Evolutionary conservation across 2,888 invertebrate species (phyloP).

Genomic region (Scaptomyza tumidula): DNA sequence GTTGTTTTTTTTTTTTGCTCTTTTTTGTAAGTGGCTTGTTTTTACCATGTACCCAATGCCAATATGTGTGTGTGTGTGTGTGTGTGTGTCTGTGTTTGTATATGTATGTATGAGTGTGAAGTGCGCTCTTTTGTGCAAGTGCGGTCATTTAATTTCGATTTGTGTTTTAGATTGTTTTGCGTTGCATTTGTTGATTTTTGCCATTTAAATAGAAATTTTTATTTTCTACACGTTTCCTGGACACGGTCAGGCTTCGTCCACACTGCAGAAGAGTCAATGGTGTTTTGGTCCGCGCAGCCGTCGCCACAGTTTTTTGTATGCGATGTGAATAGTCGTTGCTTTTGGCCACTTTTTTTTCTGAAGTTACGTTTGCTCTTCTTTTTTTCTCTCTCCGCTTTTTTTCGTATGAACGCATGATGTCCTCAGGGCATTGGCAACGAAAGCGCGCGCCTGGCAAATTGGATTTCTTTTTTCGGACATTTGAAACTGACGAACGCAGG

Average conservation of each 20-base stretch:
- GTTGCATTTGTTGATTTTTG: constrained; percentile 81
- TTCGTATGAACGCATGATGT: constrained; percentile 70
- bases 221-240: constrained; percentile 75
- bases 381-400: constrained; percentile 30
- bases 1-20: not conserved
- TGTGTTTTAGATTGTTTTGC: constrained; percentile 82
- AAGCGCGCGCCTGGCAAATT: constrained; percentile 67
- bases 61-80: constrained; percentile 38
- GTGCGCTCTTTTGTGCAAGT: constrained; percentile 77
- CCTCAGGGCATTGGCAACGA: constrained; percentile 67
- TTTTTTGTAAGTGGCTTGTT: constrained; percentile 60
- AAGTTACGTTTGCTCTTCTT: constrained; percentile 9
- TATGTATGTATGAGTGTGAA: constrained; percentile 39
- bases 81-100: constrained; percentile 25
- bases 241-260: constrained; percentile 43
- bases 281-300: constrained; percentile 44
- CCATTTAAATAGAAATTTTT: constrained; percentile 79
- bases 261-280: constrained; percentile 4
- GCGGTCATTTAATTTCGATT: constrained; percentile 83
- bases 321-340: constrained; percentile 26
- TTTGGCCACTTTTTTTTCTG: constrained; percentile 19
- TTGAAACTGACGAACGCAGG: constrained; percentile 64
- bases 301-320: constrained; percentile 47
- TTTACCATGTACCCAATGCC: constrained; percentile 49
- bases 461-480: constrained; percentile 76